phyloP scores from a whole-genome alignment of 2,888 invertebrate genomes.

The Latrodectus hesperus region DNA sequence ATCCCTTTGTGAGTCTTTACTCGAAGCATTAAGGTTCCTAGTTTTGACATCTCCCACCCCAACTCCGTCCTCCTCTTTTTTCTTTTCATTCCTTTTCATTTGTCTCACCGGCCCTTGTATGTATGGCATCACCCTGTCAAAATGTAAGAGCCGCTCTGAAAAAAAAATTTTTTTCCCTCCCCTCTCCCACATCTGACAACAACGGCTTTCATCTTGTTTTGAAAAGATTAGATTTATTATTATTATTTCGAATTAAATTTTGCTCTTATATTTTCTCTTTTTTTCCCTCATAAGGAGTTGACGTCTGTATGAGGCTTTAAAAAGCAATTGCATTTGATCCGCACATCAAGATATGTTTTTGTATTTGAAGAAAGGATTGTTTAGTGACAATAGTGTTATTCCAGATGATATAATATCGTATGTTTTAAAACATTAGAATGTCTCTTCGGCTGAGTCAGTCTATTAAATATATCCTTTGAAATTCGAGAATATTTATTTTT shows the following conservation, averaged over 20 bases:
- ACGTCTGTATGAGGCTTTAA: no score
- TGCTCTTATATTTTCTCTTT: no score
- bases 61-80: neutral
- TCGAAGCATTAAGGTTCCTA: neutral
- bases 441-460: no score
- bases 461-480: no score
- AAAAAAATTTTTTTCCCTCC: neutral
- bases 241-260: neutral
- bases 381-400: no score
- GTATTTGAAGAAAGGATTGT: no score
- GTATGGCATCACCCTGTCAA: neutral
- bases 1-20: constrained; percentile 7
- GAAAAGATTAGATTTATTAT: neutral
- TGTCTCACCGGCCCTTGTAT: neutral
- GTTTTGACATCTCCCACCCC: neutral
- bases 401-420: no score
- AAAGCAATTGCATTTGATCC: no score
- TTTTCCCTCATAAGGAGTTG: no score
- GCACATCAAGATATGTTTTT: no score
- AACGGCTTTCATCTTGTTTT: neutral
- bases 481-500: no score
- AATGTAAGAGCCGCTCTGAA: neutral
- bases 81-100: neutral
- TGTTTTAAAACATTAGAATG: no score
- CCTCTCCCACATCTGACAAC: neutral